Evolutionary conservation across 2,113 vertebrate species (phyloP), one percentile per base, ranked within the genome.

Genomic region (Crotalus tigris): DNA sequence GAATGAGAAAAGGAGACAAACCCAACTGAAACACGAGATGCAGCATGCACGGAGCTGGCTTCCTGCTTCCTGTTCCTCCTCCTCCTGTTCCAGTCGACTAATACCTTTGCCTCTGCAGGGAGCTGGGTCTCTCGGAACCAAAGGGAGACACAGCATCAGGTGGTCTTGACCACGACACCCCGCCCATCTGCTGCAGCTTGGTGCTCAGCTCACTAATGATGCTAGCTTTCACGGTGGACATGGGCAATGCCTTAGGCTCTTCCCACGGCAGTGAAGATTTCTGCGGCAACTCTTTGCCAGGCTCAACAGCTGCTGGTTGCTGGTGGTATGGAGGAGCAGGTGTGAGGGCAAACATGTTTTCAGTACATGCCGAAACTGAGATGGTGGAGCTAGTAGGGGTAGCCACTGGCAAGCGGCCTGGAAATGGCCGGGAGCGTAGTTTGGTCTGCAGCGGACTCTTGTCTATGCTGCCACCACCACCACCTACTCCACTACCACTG

Each of bases 121-220:
- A 97, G 81, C 97, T 94, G 15, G 97, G 97, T 85, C 97, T 94
- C 85, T 97, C 97, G 0, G 97, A 95, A 49, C 97, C 44, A 26
- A 97, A 97, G 92, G 96, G 0, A 96, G 94, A 90, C 94, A 97
- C 97, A 96, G 98, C 97, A 95, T 97, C 95, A 95, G 97, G 97
- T 96, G 98, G 97, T 81, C 98, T 90, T 21, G 92, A 98, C 98
- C 91, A 97, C 95, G 96, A 95, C 94, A 94, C 97, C 88, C 98
- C 96, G 75, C 98, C 97, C 96, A 99, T 98, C 94, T 99, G 98
- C 96, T 99, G 98, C 91, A 99, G 97, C 96, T 99, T 99, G 98
- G 97, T 98, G 98, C 97, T 99, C 95, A 99, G 98, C 97, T 99
- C 99, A 13, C 97, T 99, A 95, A 99, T 98, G 96, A 99, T 99